Percentiles rank a stretch among this genome's conserved stretches.
Evolutionary conservation across 2,797 vertebrate genomes (phyloP).

Genomic region (Gallinago stenura): DNA sequence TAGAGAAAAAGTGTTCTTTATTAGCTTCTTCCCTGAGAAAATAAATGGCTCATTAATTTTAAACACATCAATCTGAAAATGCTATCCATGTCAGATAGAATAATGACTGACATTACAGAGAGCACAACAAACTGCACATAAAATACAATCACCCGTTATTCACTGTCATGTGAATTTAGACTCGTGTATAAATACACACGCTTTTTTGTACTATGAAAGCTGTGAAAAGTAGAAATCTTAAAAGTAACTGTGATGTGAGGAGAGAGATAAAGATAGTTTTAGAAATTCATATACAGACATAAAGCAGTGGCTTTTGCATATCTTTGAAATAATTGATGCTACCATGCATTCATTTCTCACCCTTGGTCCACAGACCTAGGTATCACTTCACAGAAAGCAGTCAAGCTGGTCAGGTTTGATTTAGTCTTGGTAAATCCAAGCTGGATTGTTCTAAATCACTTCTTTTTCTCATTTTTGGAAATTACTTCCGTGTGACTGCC

Average conservation of each 20-base stretch:
- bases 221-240: slow-evolving; percentile 23
- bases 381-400: not conserved
- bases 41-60: slow-evolving; percentile 82
- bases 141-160: slow-evolving; percentile 65
- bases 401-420: not conserved
- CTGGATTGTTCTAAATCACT: not conserved
- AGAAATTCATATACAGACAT: not conserved
- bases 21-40: slow-evolving; percentile 68
- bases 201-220: slow-evolving; percentile 36
- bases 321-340: not conserved
- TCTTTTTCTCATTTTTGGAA: not conserved
- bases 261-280: not conserved
- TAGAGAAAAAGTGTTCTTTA: slow-evolving; percentile 49
- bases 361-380: not conserved
- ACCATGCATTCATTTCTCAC: not conserved
- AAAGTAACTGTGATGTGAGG: not conserved
- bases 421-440: not conserved
- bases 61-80: slow-evolving; percentile 74
- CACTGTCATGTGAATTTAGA: slow-evolving; percentile 47
- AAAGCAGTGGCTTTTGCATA: not conserved
- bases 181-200: slow-evolving; percentile 22
- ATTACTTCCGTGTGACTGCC: not conserved
- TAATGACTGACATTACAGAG: slow-evolving; percentile 78
- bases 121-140: slow-evolving; percentile 65
- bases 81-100: slow-evolving; percentile 71